These are phyloP conservation scores for Plemyria rubiginata DNA, from an alignment of 2,888 invertebrate genomes.

Conservation along the genomic window DNA sequence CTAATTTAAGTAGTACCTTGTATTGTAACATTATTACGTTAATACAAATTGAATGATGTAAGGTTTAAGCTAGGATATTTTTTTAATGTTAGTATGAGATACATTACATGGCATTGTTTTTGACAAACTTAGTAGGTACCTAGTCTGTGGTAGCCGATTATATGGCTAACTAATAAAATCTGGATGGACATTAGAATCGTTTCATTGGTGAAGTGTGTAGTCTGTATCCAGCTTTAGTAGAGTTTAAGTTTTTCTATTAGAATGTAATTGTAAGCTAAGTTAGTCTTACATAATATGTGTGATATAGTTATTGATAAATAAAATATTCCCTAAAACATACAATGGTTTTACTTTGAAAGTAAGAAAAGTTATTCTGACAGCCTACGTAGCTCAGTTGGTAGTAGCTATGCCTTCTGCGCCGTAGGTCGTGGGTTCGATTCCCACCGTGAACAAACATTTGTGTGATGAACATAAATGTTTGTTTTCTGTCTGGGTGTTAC, in stretches of 20 bases:
- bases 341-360: not conserved
- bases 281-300: constrained; percentile 15
- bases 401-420: too few relatives aligned
- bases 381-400: too few relatives aligned
- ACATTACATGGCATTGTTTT: not conserved
- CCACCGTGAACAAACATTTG: too few relatives aligned
- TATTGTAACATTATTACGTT: too few relatives aligned
- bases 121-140: not conserved
- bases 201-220: not conserved
- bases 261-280: constrained; percentile 22
- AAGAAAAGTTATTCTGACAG: too few relatives aligned
- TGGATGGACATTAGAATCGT: not conserved
- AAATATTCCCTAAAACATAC: constrained; percentile 11
- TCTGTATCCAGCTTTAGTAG: not conserved
- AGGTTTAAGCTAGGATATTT: not conserved
- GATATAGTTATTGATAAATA: constrained; percentile 18
- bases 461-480: too few relatives aligned
- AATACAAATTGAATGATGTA: not conserved
- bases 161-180: not conserved
- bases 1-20: too few relatives aligned
- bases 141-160: not conserved
- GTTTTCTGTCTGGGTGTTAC: too few relatives aligned
- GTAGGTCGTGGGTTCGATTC: too few relatives aligned
- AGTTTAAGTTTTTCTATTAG: not conserved
- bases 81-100: not conserved